Conservation (phyloP, 37 sponge, comb jelly and placozoan species). For the Ianthella basta region DNA sequence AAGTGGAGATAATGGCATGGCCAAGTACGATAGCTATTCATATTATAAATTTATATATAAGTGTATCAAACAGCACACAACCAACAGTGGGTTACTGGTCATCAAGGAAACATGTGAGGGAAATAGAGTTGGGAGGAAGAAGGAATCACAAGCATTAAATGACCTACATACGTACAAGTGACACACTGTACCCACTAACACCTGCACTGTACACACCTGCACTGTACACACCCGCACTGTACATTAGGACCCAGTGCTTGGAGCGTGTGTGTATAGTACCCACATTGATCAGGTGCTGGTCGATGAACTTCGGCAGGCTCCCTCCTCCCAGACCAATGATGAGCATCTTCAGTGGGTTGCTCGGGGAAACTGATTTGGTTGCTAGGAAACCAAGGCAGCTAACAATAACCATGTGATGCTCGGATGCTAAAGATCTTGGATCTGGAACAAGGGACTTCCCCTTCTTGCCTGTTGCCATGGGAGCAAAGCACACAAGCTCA, state of each 20-base stretch:
- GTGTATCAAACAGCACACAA: no score
- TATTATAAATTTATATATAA: no score
- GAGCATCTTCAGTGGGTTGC: conserved; percentile 33
- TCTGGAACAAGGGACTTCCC: conserved; percentile 1
- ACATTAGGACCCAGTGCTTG: neutral
- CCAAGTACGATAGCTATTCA: no score
- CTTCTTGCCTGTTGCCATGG: neutral
- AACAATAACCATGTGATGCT: conserved; percentile 10
- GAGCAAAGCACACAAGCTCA: no score
- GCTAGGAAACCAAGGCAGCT: conserved; percentile 20
- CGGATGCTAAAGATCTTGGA: neutral
- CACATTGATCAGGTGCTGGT: conserved; percentile 43
- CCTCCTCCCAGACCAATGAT: conserved; percentile 90
- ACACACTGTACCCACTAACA: neutral
- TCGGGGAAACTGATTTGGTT: neutral
- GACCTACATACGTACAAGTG: no score
- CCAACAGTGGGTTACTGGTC: no score
- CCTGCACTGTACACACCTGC: neutral
- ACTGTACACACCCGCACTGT: neutral
- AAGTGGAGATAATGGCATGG: no score
- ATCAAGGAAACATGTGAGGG: no score
- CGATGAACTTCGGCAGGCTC: conserved; percentile 62
- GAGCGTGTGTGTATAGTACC: neutral
- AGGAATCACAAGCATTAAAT: no score
- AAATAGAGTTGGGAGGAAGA: no score